Percentiles rank a stretch among this genome's conserved stretches.
Evolutionary conservation across 2,888 invertebrate genomes (phyloP).

Genomic region (Idaea straminata): DNA sequence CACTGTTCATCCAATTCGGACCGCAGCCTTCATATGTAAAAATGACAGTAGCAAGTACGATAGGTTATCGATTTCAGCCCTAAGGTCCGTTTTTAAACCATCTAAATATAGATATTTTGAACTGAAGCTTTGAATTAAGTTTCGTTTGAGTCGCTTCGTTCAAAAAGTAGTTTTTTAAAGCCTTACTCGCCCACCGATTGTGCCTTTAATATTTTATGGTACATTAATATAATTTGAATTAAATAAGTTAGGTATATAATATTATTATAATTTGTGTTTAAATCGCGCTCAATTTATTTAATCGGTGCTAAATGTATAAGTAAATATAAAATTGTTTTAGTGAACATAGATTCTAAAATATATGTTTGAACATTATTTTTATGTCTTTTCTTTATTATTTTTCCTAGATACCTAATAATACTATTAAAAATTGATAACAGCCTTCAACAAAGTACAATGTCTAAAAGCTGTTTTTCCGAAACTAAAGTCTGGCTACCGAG

Average conservation of each 20-base stretch:
- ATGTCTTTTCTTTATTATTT: slow-evolving; percentile 17
- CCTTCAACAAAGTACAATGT: too few species aligned
- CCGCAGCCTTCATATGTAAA: too few species aligned
- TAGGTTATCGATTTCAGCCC: too few species aligned
- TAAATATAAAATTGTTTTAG: slow-evolving; percentile 38
- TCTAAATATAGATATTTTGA: too few species aligned
- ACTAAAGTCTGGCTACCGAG: too few species aligned
- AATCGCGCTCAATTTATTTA: slow-evolving; percentile 46
- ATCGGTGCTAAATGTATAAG: slow-evolving; percentile 45
- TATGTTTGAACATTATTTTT: slow-evolving; percentile 25
- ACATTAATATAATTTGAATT: not conserved
- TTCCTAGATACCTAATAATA: too few species aligned
- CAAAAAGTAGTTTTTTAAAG: not conserved
- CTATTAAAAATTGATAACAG: too few species aligned
- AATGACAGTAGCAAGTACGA: too few species aligned
- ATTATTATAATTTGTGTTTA: slow-evolving; percentile 31
- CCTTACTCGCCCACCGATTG: not conserved
- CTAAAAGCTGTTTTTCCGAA: too few species aligned
- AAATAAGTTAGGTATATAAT: slow-evolving; percentile 16
- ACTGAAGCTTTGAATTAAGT: not conserved
- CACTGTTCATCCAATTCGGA: too few species aligned
- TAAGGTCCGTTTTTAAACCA: too few species aligned
- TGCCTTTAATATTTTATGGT: not conserved
- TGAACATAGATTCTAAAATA: slow-evolving; percentile 29
- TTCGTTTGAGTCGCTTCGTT: not conserved